These are phyloP conservation scores for Bombus terrestris DNA, from an alignment of 1,140 invertebrate species.

Conservation along the genomic window DNA sequence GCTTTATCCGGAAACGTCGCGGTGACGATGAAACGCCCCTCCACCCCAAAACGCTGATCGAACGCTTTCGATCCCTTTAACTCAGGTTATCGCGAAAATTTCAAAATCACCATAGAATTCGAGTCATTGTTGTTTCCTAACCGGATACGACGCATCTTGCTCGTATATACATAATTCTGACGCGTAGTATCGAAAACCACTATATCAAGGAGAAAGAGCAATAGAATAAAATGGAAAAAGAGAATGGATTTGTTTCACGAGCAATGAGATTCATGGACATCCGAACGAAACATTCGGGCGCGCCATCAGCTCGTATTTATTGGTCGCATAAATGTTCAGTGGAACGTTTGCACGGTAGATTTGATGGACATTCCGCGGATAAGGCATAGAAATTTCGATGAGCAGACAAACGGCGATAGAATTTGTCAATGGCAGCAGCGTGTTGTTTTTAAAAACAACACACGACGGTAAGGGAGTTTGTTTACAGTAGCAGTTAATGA, in stretches of 20 bases:
- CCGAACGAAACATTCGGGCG: neutral
- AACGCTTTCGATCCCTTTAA: constrained; percentile 10
- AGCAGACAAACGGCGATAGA: neutral
- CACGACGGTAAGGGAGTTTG: neutral
- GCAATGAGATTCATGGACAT: neutral
- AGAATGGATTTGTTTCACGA: constrained; percentile 11
- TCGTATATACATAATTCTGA: neutral
- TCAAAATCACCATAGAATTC: neutral
- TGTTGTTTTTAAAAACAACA: neutral
- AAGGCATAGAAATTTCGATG: neutral
- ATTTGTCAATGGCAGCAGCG: neutral
- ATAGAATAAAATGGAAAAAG: neutral
- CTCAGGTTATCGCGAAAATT: neutral
- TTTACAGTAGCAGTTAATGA: neutral
- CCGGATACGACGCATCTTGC: no score
- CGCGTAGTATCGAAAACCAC: no score
- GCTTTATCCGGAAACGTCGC: constrained; percentile 55
- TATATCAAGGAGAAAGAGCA: no score
- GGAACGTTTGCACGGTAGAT: neutral
- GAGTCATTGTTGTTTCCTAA: neutral
- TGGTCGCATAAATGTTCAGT: neutral
- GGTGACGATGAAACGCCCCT: constrained; percentile 52
- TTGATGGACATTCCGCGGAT: neutral
- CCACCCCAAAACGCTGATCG: constrained; percentile 16
- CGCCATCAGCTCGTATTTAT: neutral